These are phyloP conservation scores for Pollimyrus isidori DNA, from an alignment of 2,113 vertebrate genomes.

Conservation along the genomic window DNA sequence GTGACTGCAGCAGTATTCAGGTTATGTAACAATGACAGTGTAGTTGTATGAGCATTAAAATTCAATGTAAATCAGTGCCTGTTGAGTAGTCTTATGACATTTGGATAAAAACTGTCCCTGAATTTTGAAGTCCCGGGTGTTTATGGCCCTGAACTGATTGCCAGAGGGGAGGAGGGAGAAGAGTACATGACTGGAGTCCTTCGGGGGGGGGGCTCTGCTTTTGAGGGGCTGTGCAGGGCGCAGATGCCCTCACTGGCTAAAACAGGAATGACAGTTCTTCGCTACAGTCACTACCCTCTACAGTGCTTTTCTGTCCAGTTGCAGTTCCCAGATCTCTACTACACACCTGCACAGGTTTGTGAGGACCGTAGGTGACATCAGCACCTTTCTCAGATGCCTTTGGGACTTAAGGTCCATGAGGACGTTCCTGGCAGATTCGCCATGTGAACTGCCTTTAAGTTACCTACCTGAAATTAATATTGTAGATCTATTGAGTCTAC, in stretches of 20 bases:
- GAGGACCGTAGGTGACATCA: not conserved
- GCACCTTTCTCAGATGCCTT: not conserved
- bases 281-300: not conserved
- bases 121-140: not conserved
- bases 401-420: too few species aligned
- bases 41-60: not conserved
- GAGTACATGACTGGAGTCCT: not conserved
- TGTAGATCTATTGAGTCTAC: not conserved
- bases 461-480: not conserved
- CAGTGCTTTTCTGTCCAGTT: not conserved
- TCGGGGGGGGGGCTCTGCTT: not conserved
- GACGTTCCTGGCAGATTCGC: not conserved
- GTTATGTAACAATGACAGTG: not conserved
- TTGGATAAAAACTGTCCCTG: not conserved
- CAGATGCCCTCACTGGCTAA: not conserved
- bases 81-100: not conserved
- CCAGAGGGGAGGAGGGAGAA: not conserved
- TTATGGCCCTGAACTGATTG: not conserved
- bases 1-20: not conserved
- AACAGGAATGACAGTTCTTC: not conserved
- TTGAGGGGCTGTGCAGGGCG: not conserved
- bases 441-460: not conserved
- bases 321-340: not conserved
- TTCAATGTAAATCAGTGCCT: not conserved
- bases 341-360: not conserved